Evolutionary conservation across 2,797 vertebrate genomes (phyloP).

Genomic region (Ciconia nigra): DNA sequence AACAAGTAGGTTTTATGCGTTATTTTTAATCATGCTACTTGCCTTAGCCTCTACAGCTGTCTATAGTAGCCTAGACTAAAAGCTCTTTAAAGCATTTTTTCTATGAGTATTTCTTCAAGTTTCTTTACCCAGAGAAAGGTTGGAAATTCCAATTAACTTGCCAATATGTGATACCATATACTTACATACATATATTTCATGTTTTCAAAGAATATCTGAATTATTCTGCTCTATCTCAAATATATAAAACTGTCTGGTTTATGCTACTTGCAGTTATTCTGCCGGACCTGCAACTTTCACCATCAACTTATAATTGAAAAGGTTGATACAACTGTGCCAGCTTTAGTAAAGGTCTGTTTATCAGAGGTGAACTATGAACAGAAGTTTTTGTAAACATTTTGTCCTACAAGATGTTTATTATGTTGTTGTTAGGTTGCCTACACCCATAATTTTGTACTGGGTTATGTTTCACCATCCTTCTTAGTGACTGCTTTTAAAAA

Average conservation of each 20-base stretch:
- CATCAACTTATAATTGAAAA: background rate
- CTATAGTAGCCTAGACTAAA: background rate
- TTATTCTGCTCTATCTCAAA: background rate
- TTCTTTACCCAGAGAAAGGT: background rate
- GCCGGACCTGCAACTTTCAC: background rate
- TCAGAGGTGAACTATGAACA: background rate
- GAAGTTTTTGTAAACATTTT: background rate
- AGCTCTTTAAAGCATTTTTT: background rate
- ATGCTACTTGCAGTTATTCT: background rate
- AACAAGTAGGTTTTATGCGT: background rate
- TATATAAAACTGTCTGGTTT: background rate
- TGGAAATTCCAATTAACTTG: background rate
- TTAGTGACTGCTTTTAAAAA: background rate
- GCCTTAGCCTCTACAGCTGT: background rate
- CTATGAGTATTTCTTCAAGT: background rate
- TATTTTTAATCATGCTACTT: background rate
- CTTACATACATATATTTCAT: background rate
- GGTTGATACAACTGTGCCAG: background rate
- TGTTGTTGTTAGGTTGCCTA: background rate
- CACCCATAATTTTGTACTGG: background rate
- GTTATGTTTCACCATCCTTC: background rate
- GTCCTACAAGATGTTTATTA: background rate
- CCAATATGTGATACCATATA: background rate
- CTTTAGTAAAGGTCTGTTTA: conserved; percentile 2
- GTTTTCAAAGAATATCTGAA: background rate